These are phyloP conservation scores for Megaustenia siamemsis DNA, from an alignment of 2,888 invertebrate species.

Conservation along the genomic window DNA sequence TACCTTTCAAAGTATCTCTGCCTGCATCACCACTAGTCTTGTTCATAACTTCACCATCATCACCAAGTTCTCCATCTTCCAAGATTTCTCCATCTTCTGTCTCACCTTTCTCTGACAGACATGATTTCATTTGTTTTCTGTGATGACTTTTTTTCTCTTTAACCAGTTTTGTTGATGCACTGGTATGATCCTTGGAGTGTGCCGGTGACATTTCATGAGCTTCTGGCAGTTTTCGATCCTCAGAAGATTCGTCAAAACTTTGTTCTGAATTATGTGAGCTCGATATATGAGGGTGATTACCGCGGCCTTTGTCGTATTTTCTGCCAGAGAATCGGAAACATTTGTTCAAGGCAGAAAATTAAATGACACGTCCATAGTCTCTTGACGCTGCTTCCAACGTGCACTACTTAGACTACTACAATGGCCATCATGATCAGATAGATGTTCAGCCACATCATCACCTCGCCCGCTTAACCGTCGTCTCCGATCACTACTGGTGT, in stretches of 20 bases:
- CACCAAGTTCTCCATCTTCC: conserved; percentile 74
- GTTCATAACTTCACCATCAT: conserved; percentile 62
- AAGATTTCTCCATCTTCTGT: conserved; percentile 72
- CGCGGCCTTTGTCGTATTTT: not conserved
- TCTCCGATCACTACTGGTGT: not conserved
- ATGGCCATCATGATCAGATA: not conserved
- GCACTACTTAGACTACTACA: not conserved
- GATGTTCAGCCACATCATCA: not conserved
- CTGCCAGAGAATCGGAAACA: not conserved
- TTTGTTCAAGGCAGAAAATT: not conserved
- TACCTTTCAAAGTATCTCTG: conserved; percentile 38
- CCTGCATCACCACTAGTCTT: not conserved
- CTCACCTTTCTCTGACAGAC: conserved; percentile 45
- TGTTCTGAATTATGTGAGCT: not conserved
- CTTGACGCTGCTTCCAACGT: conserved; percentile 2
- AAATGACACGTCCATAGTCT: not conserved
- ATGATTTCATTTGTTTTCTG: not conserved
- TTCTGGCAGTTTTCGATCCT: not conserved
- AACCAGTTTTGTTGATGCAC: not conserved
- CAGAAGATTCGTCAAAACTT: not conserved
- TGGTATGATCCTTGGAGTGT: not conserved
- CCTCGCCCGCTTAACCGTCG: not conserved
- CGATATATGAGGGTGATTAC: not conserved
- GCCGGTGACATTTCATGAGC: not conserved
- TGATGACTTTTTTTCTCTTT: not conserved